Evolutionary conservation across 2,888 invertebrate species (phyloP), one percentile per base, ranked within the genome.

Genomic region (Eristalinus aeneus): DNA sequence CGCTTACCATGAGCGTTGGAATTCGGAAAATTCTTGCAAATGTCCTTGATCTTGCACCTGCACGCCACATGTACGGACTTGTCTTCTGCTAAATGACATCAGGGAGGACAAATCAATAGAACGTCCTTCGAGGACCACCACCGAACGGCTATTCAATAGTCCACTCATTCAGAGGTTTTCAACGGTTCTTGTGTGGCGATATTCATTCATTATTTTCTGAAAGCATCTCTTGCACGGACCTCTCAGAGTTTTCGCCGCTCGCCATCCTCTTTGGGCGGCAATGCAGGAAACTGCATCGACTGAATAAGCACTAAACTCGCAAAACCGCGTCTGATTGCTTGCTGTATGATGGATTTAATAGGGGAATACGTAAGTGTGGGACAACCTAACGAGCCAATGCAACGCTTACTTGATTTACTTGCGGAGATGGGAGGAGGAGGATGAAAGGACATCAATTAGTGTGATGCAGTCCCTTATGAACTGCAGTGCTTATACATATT

Each of bases 11-110:
- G 39, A 46, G 16, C 6, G 8, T 16, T 54, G n/a, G 54, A 76
- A 68, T 80, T 71, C 68, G 9, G 16, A 54, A 72, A 67, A 79
- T 72, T 22, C n/a, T 6, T 60, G 27, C 9, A 54, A 8, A 67
- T 58, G 84, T 76, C 84, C 84, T 85, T 85, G 84, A 76, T 72
- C 80, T 76, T 75, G 61, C 20, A 6, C 22, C 22, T n/a, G 20
- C 9, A 39, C 2, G 11, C 27, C 8, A 61, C 53, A 53, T 61
- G 12, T n/a, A 34, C 16, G 1, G 11, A 8, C 23, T 22, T 64
- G 9, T 16, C 12, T 27, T 22, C 23, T 54, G 6, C 11, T 1
- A 2, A 39, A 39, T 2, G 46, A 8, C 46, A 16, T 16, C 8
- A 46, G 34, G 20, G 32, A 36, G 60, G 16, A 46, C 67, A 76